These are phyloP conservation scores for Drosophila repletoides DNA, from an alignment of 1,140 invertebrate genomes.

Conservation along the genomic window DNA sequence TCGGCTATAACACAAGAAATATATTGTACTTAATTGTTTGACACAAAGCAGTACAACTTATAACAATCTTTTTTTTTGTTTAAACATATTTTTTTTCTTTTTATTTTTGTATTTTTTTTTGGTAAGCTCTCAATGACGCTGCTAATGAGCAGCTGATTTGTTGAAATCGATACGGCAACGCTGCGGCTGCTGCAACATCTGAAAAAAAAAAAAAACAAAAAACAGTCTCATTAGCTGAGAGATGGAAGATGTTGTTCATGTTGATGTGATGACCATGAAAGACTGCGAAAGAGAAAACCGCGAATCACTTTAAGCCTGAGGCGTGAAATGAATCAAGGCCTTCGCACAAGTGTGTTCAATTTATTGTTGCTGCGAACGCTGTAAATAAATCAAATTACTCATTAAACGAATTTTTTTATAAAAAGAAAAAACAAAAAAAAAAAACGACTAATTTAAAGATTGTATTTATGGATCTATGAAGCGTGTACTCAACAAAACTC, in stretches of 20 bases:
- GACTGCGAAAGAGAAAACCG: conserved; percentile 27
- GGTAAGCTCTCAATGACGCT: conserved; percentile 46
- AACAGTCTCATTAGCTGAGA: background rate
- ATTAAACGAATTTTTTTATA: background rate
- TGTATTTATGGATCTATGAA: no score
- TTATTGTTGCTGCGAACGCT: background rate
- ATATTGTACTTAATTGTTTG: background rate
- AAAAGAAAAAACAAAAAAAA: no score
- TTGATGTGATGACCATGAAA: conserved; percentile 29
- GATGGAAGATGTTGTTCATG: no score
- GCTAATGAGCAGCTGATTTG: conserved; percentile 60
- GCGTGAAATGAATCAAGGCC: conserved; percentile 18
- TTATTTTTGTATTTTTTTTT: background rate
- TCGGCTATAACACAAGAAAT: conserved; percentile 12
- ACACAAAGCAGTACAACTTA: no score
- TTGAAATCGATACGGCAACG: conserved; percentile 50
- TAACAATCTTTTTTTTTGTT: conserved; percentile 5
- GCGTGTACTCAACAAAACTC: no score
- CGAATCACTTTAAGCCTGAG: conserved; percentile 4
- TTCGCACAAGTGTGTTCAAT: background rate
- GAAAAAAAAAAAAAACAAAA: no score
- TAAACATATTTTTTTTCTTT: conserved; percentile 1
- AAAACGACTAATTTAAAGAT: no score
- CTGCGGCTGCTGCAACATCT: background rate
- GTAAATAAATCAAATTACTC: background rate